Base-by-base conservation (phyloP, 2,888 invertebrate species). In the Creontiades dilutus region DNA sequence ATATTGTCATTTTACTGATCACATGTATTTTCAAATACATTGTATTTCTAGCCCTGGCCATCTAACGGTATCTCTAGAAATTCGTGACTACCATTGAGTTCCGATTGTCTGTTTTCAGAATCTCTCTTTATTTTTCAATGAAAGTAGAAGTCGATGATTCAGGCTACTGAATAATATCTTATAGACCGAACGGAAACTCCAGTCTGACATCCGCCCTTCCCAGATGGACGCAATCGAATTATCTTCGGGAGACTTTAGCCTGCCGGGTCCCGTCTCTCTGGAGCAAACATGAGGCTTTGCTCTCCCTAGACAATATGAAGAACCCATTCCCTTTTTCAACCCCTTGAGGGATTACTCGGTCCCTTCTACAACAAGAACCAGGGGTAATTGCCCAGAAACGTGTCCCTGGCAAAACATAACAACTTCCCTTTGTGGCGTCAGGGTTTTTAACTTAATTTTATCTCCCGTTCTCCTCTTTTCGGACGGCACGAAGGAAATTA, bases 381-480 rank as follows among this genome's bases (percentile, higher is more conserved):
- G n/a, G 48, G 82, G 82, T 89, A 89, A 89, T 89, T 89, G 89
- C 48, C 68, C 84, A 84, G 89, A 89, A 89, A 89, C 84, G 84
- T 82, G 89, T 89, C 75, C 89, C 89, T 75, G 84, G 89, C 89
- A 89, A 89, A 89, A 89, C 89, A 89, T 90, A 90, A 90, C 90
- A 89, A 85, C 85, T 90, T 57, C 85, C 76, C 86, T 82, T 82
- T 85, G 57, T 78, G 75, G 46, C 78, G 37, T 47, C 86, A 55
- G 89, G 81, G 86, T 90, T 90, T 90, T 90, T 90, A 90, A 90
- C 86, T 90, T 90, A 90, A 90, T 90, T 90, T 90, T 47, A 90
- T 89, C 37, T 47, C 84, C 48, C 46, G 27, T 81, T 68, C 68
- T 88, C 52, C 52, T 78, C 47, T 52, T 68, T 27, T 28, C n/a